Evolutionary conservation across 2,797 vertebrate species (phyloP).

Genomic region (Micropoecilia bifurca): DNA sequence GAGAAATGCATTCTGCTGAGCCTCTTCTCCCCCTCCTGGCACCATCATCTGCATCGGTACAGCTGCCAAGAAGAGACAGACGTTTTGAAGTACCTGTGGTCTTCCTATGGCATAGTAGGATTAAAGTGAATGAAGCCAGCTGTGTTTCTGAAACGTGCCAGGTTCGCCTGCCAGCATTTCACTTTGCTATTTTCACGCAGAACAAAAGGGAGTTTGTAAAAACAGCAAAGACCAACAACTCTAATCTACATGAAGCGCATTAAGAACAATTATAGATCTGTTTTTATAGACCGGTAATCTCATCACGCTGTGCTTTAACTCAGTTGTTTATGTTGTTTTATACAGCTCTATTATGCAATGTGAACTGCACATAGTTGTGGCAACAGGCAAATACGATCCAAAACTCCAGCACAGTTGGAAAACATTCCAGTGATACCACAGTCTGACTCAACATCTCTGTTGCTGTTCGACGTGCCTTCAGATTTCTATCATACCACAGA

Average conservation of each 20-base stretch:
- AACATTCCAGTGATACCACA: slow-evolving; percentile 79
- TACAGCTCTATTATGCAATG: slow-evolving; percentile 53
- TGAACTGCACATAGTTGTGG: slow-evolving; percentile 36
- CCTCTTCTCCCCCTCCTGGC: slow-evolving; percentile 21
- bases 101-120: slow-evolving; percentile 52
- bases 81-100: slow-evolving; percentile 53
- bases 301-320: neutral
- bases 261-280: slow-evolving; percentile 12
- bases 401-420: slow-evolving; percentile 56
- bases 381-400: slow-evolving; percentile 48
- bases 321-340: slow-evolving; percentile 2
- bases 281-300: slow-evolving; percentile 8
- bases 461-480: slow-evolving; percentile 56
- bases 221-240: slow-evolving; percentile 22
- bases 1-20: slow-evolving; percentile 23
- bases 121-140: slow-evolving; percentile 57
- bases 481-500: slow-evolving; percentile 78
- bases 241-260: slow-evolving; percentile 5
- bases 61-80: slow-evolving; percentile 54
- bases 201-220: slow-evolving; percentile 47
- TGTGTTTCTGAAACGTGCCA: slow-evolving; percentile 66
- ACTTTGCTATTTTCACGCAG: slow-evolving; percentile 51
- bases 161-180: slow-evolving; percentile 60
- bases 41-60: slow-evolving; percentile 49
- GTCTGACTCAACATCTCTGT: slow-evolving; percentile 75